Base-by-base conservation (phyloP, 2,888 invertebrate genomes). In the Dexiosoma caninum region DNA sequence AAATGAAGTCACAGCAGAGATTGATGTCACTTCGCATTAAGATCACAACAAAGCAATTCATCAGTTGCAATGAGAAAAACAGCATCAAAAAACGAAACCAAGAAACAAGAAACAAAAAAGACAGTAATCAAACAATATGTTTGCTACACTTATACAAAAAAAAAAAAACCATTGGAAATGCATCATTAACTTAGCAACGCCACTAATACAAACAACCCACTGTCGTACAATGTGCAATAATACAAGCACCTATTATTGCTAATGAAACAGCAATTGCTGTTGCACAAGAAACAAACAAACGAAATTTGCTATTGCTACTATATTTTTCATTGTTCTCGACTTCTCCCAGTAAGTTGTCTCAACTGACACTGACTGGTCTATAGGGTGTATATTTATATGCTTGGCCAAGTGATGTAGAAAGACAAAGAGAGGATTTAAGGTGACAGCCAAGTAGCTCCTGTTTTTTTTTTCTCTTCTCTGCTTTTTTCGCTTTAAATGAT, bases 1-100 rank as follows among this genome's bases (percentile, higher is more conserved):
- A 55, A 42, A 53, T 49, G 46, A 55, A 59, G 59, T 57, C 55
- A 67, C 49, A 49, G 8, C 12, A 62, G 51, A 87, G 85, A 88
- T 88, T 87, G 88, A 88, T 88, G 88, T 87, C 88, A 85, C 85
- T 84, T 85, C 86, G 85, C 88, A 87, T 88, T 86, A 87, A 86
- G 70, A 85, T 83, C 85, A 35, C 44, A 74, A 30, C 49, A 16
- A 30, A 23, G 42, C 76, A 76, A 77, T 70, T 37, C 67, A 74
- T 67, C 77, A 70, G 27, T 46, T 37, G 46, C 37, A 35, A 42
- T 32, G 32, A 21, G 9, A 35, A 21, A 4, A 57, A 66, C 35
- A 57, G 32, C 44, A 51, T 14, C 60, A 49, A 6, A 19, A n/a
- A n/a, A n/a, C n/a, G n/a, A n/a, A n/a, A n/a, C n/a, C n/a, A n/a